Conservation (phyloP, 2,797 vertebrate genomes). For the Scomberomorus guttatus region DNA sequence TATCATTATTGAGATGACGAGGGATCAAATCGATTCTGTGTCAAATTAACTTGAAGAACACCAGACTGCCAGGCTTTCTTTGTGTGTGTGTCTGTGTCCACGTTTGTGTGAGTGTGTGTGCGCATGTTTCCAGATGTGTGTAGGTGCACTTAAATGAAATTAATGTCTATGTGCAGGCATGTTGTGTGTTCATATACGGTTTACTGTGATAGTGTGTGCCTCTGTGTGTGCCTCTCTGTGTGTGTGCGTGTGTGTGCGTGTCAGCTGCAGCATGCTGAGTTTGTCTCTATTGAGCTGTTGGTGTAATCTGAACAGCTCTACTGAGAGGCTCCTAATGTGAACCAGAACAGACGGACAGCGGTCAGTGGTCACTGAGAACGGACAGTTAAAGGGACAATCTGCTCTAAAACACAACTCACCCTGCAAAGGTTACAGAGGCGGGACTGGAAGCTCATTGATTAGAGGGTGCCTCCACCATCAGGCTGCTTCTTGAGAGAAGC, state of each 20-base stretch:
- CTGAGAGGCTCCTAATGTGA: constrained; percentile 70
- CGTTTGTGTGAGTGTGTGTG: constrained; percentile 29
- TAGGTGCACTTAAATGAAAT: constrained; percentile 65
- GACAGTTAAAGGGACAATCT: constrained; percentile 65
- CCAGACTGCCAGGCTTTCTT: constrained; percentile 80
- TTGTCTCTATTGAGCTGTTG: constrained; percentile 88
- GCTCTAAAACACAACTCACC: constrained; percentile 59
- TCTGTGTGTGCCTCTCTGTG: constrained; percentile 20
- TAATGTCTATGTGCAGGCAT: constrained; percentile 67
- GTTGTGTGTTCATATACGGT: constrained; percentile 55
- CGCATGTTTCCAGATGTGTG: constrained; percentile 60
- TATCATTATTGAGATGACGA: constrained; percentile 88
- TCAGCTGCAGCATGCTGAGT: constrained; percentile 72
- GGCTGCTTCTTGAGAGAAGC: constrained; percentile 31
- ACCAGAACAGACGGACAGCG: constrained; percentile 66
- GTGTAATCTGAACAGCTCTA: constrained; percentile 89
- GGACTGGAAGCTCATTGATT: constrained; percentile 14
- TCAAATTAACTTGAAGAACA: constrained; percentile 84
- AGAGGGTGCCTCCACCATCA: constrained; percentile 31
- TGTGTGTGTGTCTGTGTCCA: constrained; percentile 53
- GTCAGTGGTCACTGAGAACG: constrained; percentile 67
- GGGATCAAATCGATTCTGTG: constrained; percentile 81
- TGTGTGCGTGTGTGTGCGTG: constrained; percentile 3
- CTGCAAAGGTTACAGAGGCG: constrained; percentile 41
- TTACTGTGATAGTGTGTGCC: constrained; percentile 13